Percentiles rank a stretch among this genome's conserved stretches.
These are phyloP conservation scores for Sebastiscus tertius DNA, from an alignment of 2,797 vertebrate species.

Conservation along the genomic window DNA sequence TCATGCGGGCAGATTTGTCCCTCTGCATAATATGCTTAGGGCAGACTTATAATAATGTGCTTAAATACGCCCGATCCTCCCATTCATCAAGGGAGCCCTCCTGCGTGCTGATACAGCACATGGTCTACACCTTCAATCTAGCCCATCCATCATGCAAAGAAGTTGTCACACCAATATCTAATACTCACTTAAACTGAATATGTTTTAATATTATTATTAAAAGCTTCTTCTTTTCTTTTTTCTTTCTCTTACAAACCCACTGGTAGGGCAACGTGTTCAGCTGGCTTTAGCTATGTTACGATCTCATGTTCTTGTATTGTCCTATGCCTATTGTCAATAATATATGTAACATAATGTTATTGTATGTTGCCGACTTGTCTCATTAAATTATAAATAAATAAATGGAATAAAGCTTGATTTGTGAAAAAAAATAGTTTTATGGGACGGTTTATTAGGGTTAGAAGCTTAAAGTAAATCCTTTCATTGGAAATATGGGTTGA, in stretches of 20 bases:
- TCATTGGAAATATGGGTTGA: no score
- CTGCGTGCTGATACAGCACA: conserved; percentile 11
- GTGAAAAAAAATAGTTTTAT: not conserved
- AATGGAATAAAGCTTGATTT: not conserved
- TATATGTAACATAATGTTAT: not conserved
- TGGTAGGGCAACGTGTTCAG: not conserved
- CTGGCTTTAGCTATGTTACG: not conserved
- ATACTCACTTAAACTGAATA: not conserved
- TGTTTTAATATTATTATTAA: not conserved
- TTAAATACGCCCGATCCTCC: conserved; percentile 43
- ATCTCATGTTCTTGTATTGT: not conserved
- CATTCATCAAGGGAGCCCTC: conserved; percentile 48
- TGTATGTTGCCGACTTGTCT: not conserved
- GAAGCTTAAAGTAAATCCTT: not conserved
- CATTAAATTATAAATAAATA: not conserved
- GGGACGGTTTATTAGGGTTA: not conserved
- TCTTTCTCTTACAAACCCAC: not conserved
- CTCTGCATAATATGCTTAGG: conserved; percentile 35
- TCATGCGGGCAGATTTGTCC: conserved; percentile 43
- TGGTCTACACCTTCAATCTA: not conserved
- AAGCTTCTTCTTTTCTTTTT: not conserved
- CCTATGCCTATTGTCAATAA: not conserved
- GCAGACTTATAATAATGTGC: conserved; percentile 42
- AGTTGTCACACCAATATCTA: not conserved
- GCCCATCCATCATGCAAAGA: not conserved